Percentiles rank a stretch among this genome's conserved stretches.
phyloP scores from a whole-genome alignment of 2,797 vertebrate genomes.

The Muraenolepis orangiensis region DNA sequence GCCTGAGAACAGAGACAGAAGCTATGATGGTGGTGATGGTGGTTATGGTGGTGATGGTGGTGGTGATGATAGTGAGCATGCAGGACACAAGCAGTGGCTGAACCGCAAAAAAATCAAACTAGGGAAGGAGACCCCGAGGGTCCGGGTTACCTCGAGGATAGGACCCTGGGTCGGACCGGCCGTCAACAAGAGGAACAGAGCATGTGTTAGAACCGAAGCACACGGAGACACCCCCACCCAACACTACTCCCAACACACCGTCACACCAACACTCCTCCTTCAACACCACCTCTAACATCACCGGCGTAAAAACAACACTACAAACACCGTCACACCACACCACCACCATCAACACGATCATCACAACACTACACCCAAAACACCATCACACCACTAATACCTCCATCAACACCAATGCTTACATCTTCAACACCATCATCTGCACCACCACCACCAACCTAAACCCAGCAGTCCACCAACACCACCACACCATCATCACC shows the following conservation, averaged over 20 bases:
- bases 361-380: not conserved
- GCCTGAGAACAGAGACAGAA: not conserved
- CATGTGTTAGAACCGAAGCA: slow-evolving; percentile 53
- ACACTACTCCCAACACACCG: too few species aligned
- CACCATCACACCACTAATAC: too few species aligned
- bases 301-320: too few species aligned
- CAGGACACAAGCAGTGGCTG: slow-evolving; percentile 33
- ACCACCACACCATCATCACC: not conserved
- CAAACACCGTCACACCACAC: too few species aligned
- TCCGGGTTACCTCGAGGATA: slow-evolving; percentile 63
- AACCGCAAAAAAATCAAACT: slow-evolving; percentile 7
- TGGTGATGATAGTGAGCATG: slow-evolving; percentile 41
- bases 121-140: slow-evolving; percentile 34
- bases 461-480: slow-evolving; percentile 13
- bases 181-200: slow-evolving; percentile 63
- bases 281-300: too few species aligned
- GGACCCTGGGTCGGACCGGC: slow-evolving; percentile 51
- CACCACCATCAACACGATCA: too few species aligned
- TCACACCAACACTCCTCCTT: too few species aligned
- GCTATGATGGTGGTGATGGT: not conserved
- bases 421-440: slow-evolving; percentile 3
- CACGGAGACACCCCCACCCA: not conserved
- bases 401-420: not conserved
- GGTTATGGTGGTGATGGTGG: too few species aligned
- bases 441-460: not conserved